Percentiles rank a stretch among this genome's conserved stretches.
Evolutionary conservation across 2,113 vertebrate species (phyloP).

Genomic region (Panthera tigris): DNA sequence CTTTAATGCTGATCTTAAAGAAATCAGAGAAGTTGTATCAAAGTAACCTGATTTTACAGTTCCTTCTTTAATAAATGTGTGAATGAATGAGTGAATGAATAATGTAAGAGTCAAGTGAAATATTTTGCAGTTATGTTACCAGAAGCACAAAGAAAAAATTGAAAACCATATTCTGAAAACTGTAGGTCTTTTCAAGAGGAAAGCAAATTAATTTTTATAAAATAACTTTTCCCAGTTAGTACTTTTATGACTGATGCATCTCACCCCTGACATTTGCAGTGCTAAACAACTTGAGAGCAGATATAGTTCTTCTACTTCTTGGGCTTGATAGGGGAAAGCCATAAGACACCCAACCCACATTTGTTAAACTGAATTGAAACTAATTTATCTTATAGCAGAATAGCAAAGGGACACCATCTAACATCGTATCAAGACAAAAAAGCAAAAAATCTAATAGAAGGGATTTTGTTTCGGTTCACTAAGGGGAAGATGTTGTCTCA

Average conservation of each 20-base stretch:
- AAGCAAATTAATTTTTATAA: conserved; percentile 53
- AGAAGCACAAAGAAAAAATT: neutral
- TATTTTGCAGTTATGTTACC: neutral
- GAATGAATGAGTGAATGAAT: conserved; percentile 49
- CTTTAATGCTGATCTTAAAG: conserved; percentile 41
- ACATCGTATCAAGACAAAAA: neutral
- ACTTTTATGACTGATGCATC: neutral
- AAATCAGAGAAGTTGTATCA: conserved; percentile 56
- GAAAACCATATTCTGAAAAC: conserved; percentile 8
- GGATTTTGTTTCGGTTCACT: neutral
- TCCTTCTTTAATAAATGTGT: conserved; percentile 58
- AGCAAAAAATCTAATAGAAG: neutral
- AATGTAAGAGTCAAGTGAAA: conserved; percentile 42
- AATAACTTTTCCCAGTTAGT: conserved; percentile 49
- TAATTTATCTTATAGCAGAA: conserved; percentile 55
- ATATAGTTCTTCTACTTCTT: conserved; percentile 49
- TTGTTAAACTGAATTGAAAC: conserved; percentile 38
- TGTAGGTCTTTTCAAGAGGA: neutral
- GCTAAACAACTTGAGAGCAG: conserved; percentile 39
- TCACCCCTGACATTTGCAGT: conserved; percentile 73
- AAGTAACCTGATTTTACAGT: conserved; percentile 45
- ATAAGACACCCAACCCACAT: conserved; percentile 30
- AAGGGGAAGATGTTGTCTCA: neutral
- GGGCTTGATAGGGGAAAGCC: neutral
- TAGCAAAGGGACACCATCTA: neutral